Evolutionary conservation across 2,888 invertebrate species (phyloP), one percentile per base, ranked within the genome.

Genomic region (Andrena minutula): DNA sequence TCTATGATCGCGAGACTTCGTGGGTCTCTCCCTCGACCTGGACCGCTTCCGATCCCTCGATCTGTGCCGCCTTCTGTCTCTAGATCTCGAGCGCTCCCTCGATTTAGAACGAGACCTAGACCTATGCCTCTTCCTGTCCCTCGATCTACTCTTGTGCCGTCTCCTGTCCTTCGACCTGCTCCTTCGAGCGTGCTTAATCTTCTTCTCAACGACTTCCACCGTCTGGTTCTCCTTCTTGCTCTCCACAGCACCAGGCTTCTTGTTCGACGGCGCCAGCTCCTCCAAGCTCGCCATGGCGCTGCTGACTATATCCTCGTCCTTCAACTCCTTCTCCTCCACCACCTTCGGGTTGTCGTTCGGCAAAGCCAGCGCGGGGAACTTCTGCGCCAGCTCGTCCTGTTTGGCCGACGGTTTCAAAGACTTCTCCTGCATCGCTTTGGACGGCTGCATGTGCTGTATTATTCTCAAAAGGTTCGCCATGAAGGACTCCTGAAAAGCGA

Each of bases 391-490:
- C 63, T 95, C 94, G 83, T 96, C 95, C 64, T 94, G 94, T 83
- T 94, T 94, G 28, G 91, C 91, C 35, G 61, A 32, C 28, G 86
- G 86, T 7, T 73, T 70, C 7, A 32, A 26, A 0, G 23, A 2
- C 5, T 93, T 91, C 53, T 93, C 93, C 5, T 64, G 70, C 0
- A 75, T 70, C 12, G 75, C 4, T 41, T 91, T 94, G 0, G 91
- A 93, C 5, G 97, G 97, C 93, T 97, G 97, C 99, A 99, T 99
- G 90, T 98, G 98, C 90, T 99, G 98, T 83, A 99, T 99, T 71
- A 99, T 97, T 75, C 99, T 96, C 35, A 99, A 95, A 49, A 99
- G 95, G 94, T 99, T 99, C 1, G 98, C 97, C 88, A 98, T 96
- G 89, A 99, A 97, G 0, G 99, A 99, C 92, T 99, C 99, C 95